Conservation (phyloP, 2,888 invertebrate genomes). For the Hyppa rectilinea region DNA sequence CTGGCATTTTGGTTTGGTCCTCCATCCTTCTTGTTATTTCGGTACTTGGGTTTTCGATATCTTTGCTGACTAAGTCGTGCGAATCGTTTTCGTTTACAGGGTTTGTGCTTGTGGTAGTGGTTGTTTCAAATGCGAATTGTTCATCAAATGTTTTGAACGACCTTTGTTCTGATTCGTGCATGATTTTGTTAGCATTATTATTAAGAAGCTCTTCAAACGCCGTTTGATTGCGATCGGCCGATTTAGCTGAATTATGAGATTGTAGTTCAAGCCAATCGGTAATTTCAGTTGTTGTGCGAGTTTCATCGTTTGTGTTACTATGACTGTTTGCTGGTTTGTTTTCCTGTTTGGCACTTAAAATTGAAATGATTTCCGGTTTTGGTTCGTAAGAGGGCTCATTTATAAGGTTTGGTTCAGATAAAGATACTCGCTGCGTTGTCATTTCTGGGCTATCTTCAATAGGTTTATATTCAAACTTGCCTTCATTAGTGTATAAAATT, state of each 20-base stretch:
- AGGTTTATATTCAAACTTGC: slow-evolving; percentile 61
- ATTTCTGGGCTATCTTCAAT: slow-evolving; percentile 61
- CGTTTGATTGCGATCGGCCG: slow-evolving; percentile 48
- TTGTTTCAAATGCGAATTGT: slow-evolving; percentile 67
- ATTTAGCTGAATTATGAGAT: slow-evolving; percentile 56
- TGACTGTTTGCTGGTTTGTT: slow-evolving; percentile 22
- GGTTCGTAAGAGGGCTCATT: slow-evolving; percentile 78
- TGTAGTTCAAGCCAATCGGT: slow-evolving; percentile 78
- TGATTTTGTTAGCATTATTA: slow-evolving; percentile 59
- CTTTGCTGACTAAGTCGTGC: slow-evolving; percentile 29
- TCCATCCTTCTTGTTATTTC: slow-evolving; percentile 35
- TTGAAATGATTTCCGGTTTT: slow-evolving; percentile 77
- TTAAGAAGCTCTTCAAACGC: slow-evolving; percentile 58
- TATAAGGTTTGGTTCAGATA: slow-evolving; percentile 74
- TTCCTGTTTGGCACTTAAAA: slow-evolving; percentile 67
- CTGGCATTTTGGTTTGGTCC: slow-evolving; percentile 18
- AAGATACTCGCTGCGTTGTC: slow-evolving; percentile 72
- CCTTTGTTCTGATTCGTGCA: slow-evolving; percentile 74
- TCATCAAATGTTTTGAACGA: slow-evolving; percentile 76
- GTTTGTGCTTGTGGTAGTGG: slow-evolving; percentile 40
- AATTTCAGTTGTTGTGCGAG: slow-evolving; percentile 65
- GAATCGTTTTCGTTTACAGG: slow-evolving; percentile 35
- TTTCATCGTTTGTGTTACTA: slow-evolving; percentile 50
- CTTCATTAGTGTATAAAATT: slow-evolving; percentile 65
- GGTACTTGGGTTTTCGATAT: slow-evolving; percentile 26